Evolutionary conservation across 1,140 invertebrate genomes (phyloP), one percentile per base, ranked within the genome.

Genomic region (Fopius arisanus): DNA sequence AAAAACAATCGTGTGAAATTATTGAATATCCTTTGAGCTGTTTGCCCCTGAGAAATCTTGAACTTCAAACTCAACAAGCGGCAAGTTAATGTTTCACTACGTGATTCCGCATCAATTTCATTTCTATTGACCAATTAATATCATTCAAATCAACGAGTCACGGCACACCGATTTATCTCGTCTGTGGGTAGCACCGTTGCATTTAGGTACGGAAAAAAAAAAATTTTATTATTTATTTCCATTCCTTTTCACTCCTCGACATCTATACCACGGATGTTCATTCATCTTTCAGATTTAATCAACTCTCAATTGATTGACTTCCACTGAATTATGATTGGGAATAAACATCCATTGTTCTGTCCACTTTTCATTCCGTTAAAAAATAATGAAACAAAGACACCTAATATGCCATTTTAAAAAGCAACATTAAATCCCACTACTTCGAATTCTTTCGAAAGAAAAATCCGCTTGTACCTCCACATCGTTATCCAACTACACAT

Each of bases 171-270:
- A 37, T 69, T 66, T 71, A 12, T 29, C 29, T 23, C 26, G n/a
- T 41, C 51, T 26, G 65, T 69, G 29, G 71, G 70, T 74, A 77
- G 72, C 72, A 74, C 75, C 75, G 69, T 77, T 74, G 37, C 62
- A 74, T 72, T 71, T 69, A 77, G 72, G 78, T 76, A 78, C 66
- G 65, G 74, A 80, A 76, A 70, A 73, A 73, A 73, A 77, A 48
- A 59, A 75, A 48, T 75, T 28, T 33, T 68, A 48, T 74, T 41
- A 23, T 12, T n/a, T 37, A 28, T 59, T 59, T 51, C 19, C 14
- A 51, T 51, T 59, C 14, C 43, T n/a, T n/a, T n/a, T n/a, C n/a
- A n/a, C n/a, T 14, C 43, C n/a, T 19, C 7, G 16, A n/a, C 43
- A 48, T 48, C 16, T 2, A 14, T 16, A 37, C 7, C 12, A 12